Base-by-base conservation (phyloP, 2,113 vertebrate species). In the Andinoacara biseriatus region DNA sequence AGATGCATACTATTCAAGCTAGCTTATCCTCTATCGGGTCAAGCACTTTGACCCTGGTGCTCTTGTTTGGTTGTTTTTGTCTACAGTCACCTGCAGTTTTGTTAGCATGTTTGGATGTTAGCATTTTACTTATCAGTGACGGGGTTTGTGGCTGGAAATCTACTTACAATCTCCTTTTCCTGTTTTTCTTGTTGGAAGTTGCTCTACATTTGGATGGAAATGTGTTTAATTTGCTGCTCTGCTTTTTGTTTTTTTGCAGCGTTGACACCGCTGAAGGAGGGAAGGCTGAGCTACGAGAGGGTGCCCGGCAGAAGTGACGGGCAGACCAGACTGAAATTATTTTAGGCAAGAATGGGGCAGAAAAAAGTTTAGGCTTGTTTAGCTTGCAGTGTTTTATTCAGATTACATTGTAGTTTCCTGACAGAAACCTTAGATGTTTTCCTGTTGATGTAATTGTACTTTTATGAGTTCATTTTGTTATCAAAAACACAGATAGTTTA, bases 321-420 rank as follows among this genome's bases (percentile, higher is more conserved):
- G 84, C 98, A 99, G 94, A 99, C 98, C 5, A 95, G 96, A 74
- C 97, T 99, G 2, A 96, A 89, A 82, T 96, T 99, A 87, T 96
- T 97, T 84, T 99, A 93, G 60, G 17, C 52, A 13, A 20, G 1
- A 49, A 60, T 24, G 2, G 15, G 40, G 40, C 1, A 29, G 40
- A 26, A 74, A 57, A 18, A 7, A 7, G 29, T 26, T 77, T 18
- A 22, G 60, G 43, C 5, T 18, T 9, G 43, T 14, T 29, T 56
- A 20, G 31, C 80, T 76, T 5, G 22, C 40, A 10, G 40, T 46
- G 40, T 22, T 15, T 38, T 7, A 29, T 18, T 52, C 65, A 54
- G 18, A 52, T n/a, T 33, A 31, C 17, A 52, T 5, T 69, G n/a
- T 31, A 31, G 13, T 4, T 33, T 72, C 20, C 31, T 31, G 18